Percentiles rank a stretch among this genome's conserved stretches.
Conservation (phyloP, 2,113 vertebrate species). For the Cyprinodon tularosa region DNA sequence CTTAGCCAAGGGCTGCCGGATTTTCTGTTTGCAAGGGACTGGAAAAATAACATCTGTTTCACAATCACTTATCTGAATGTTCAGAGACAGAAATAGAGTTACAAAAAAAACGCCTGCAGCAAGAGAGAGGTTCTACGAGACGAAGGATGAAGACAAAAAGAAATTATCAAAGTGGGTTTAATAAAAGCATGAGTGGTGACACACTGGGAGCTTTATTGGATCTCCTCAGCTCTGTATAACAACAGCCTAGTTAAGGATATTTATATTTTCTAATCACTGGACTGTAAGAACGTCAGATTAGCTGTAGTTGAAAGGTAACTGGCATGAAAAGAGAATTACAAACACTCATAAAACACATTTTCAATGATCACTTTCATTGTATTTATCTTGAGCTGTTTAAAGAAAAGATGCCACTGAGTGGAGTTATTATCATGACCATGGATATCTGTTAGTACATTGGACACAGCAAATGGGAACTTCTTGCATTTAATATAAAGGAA, state of each 20-base stretch:
- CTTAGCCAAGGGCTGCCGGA: constrained; percentile 34
- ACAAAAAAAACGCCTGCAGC: constrained; percentile 4
- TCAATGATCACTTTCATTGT: neutral
- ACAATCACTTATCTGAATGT: constrained; percentile 41
- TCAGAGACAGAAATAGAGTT: constrained; percentile 16
- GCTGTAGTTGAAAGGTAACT: neutral
- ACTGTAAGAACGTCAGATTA: too few species aligned
- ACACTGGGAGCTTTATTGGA: constrained; percentile 29
- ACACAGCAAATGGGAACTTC: too few species aligned
- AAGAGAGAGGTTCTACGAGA: constrained; percentile 6
- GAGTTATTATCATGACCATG: neutral
- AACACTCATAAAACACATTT: neutral
- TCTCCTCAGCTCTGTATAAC: constrained; percentile 6
- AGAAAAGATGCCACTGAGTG: neutral
- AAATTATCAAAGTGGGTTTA: constrained; percentile 19
- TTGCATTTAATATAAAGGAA: neutral
- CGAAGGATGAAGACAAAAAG: constrained; percentile 13
- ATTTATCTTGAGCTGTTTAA: neutral
- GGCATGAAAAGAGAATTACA: neutral
- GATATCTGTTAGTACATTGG: neutral
- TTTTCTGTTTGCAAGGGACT: constrained; percentile 40
- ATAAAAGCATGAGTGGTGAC: constrained; percentile 18
- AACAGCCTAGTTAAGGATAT: neutral
- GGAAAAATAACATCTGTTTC: constrained; percentile 48
- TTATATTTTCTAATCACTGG: neutral